Evolutionary conservation across 2,888 invertebrate genomes (phyloP).

Genomic region (Aplocera efformata): DNA sequence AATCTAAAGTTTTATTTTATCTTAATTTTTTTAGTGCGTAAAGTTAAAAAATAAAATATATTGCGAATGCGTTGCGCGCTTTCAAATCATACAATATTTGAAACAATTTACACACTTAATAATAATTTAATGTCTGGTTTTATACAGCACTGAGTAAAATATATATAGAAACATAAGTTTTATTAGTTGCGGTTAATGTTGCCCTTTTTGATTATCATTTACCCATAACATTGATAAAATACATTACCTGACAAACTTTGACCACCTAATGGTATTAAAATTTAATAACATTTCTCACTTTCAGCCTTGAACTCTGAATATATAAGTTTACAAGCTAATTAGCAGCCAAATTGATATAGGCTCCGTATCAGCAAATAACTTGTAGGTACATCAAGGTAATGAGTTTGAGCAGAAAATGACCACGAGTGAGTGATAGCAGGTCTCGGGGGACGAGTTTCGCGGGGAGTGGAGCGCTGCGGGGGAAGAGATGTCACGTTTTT

Average conservation of each 20-base stretch:
- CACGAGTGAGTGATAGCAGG: slow-evolving; percentile 47
- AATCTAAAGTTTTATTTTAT: too few relatives aligned
- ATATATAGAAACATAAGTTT: too few relatives aligned
- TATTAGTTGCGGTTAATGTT: too few relatives aligned
- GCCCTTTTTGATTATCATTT: too few relatives aligned
- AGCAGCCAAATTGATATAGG: slow-evolving; percentile 13
- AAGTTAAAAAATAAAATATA: too few relatives aligned
- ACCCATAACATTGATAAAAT: not conserved
- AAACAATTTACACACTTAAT: too few relatives aligned
- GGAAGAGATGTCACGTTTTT: slow-evolving; percentile 69
- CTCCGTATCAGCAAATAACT: slow-evolving; percentile 19
- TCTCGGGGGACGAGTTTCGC: slow-evolving; percentile 32
- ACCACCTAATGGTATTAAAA: slow-evolving; percentile 12
- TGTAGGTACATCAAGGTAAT: slow-evolving; percentile 47
- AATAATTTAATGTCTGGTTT: too few relatives aligned
- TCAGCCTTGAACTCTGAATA: slow-evolving; percentile 11
- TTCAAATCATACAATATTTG: too few relatives aligned
- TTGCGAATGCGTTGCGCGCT: too few relatives aligned
- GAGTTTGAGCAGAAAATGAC: slow-evolving; percentile 50
- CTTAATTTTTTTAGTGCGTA: too few relatives aligned
- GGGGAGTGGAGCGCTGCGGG: slow-evolving; percentile 39
- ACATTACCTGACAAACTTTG: slow-evolving; percentile 14
- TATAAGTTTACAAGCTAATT: slow-evolving; percentile 15
- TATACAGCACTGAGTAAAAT: too few relatives aligned
- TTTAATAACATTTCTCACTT: slow-evolving; percentile 11